A percentile compares a stretch with the other conserved stretches of the same genome.
Evolutionary conservation across 2,113 vertebrate species (phyloP).

Genomic region (Sinocyclocheilus grahami): DNA sequence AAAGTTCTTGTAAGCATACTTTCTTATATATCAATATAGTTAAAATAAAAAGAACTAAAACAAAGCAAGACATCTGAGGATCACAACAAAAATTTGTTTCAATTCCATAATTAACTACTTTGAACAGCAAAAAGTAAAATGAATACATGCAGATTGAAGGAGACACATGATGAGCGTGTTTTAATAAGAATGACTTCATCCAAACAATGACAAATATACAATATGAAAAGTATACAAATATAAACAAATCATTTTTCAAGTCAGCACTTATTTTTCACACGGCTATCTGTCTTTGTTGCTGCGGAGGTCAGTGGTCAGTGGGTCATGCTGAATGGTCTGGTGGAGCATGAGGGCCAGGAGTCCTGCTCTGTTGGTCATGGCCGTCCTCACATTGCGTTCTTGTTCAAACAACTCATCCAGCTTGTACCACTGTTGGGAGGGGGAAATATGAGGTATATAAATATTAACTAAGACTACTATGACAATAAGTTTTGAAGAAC

Average conservation of each 20-base stretch:
- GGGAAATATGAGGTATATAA: neutral
- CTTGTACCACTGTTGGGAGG: slow-evolving; percentile 86
- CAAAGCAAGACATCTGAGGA: no score
- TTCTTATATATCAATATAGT: no score
- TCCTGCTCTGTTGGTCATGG: slow-evolving; percentile 92
- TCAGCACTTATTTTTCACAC: neutral
- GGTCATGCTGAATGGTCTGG: slow-evolving; percentile 92
- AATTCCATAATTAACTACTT: no score
- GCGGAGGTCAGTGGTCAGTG: slow-evolving; percentile 86
- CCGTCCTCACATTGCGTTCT: slow-evolving; percentile 89
- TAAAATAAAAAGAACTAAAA: no score
- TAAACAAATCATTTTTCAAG: neutral
- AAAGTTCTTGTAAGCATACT: no score
- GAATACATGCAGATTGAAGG: neutral
- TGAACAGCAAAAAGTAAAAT: no score
- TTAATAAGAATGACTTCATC: slow-evolving; percentile 19
- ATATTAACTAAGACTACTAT: neutral
- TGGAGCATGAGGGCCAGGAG: slow-evolving; percentile 91
- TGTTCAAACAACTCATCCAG: slow-evolving; percentile 93
- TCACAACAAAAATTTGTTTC: no score
- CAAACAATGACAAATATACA: neutral
- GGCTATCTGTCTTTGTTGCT: slow-evolving; percentile 84
- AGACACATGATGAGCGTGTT: neutral
- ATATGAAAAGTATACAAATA: slow-evolving; percentile 36
- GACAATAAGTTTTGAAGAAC: neutral